phyloP scores from a whole-genome alignment of 2,888 invertebrate species.

The Stenoptilia bipunctidactyla region DNA sequence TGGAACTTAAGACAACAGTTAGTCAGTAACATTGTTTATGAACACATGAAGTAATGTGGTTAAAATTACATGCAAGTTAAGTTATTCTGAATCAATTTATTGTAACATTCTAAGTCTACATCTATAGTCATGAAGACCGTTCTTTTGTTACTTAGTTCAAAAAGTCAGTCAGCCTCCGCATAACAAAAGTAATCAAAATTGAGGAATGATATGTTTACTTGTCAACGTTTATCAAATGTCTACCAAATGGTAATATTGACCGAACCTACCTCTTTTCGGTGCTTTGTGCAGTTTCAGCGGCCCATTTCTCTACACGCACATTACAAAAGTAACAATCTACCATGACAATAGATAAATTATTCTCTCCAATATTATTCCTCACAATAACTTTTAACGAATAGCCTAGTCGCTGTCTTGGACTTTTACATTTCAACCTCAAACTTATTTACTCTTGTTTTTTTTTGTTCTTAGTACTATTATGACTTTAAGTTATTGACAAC shows the following conservation, averaged over 20 bases:
- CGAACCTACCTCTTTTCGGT: constrained; percentile 66
- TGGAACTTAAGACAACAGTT: constrained; percentile 46
- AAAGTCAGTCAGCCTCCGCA: constrained; percentile 48
- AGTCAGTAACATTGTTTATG: constrained; percentile 69
- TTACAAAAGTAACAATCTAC: constrained; percentile 69
- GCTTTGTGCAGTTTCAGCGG: constrained; percentile 57
- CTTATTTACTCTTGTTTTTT: no score
- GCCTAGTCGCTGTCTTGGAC: no score
- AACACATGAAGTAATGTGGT: constrained; percentile 66
- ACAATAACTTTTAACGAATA: not conserved
- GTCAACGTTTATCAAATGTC: constrained; percentile 17
- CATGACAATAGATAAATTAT: constrained; percentile 63
- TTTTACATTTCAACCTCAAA: no score
- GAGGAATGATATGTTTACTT: constrained; percentile 34
- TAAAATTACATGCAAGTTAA: constrained; percentile 51
- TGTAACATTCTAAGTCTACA: constrained; percentile 29
- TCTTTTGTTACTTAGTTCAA: constrained; percentile 40
- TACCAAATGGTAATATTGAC: constrained; percentile 37
- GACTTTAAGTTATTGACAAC: no score
- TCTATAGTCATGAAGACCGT: constrained; percentile 69
- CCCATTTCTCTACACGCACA: constrained; percentile 57
- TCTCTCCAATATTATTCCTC: constrained; percentile 64
- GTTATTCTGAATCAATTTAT: constrained; percentile 49
- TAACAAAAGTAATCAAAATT: constrained; percentile 46
- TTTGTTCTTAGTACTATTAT: no score